Evolutionary conservation across 2,113 vertebrate species (phyloP), one percentile per base, ranked within the genome.

Genomic region (Nannobrachium achirus): DNA sequence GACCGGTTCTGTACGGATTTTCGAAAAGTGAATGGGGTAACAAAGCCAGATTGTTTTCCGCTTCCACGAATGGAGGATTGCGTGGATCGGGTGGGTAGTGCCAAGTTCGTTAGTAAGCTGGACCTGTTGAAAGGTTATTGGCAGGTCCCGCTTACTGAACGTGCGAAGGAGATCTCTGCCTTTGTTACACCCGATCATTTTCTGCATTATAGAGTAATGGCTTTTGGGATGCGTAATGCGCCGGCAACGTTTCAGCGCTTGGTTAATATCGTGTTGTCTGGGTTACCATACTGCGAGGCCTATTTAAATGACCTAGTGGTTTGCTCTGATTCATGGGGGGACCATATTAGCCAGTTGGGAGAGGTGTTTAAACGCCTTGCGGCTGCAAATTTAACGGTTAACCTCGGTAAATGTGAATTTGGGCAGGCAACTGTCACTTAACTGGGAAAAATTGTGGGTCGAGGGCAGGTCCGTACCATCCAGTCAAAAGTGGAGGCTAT

Each of bases 401-500:
- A 49, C n/a, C n/a, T 49, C 1, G 13, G 5, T 1, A 49, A 49
- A 14, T 15, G 48, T 49, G 48, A 49, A 15, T 49, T 49, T 49
- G 48, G 48, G 8, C 48, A 4, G 48, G 48, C 48, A 4, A 49
- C n/a, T 7, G 48, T 49, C 15, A 14, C 48, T 2, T 55, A 66
- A 25, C 63, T 66, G 18, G 40, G 51, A 44, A 66, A 66, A 25
- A 15, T 33, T 3, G 63, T 66, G 10, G 51, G 51, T 2, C 11
- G 16, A 9, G 49, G 49, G 3, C 14, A 53, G 13, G 15, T 65
- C 10, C n/a, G 33, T 5, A 48, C 62, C 18, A 8, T 65, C 7
- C 10, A 19, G 6, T 0, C 50, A 8, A 66, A 56, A 19, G 18
- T 56, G 2, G 25, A 44, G 39, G 63, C 63, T 13, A 65, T 44